Conservation (phyloP, 35 echinoderm and acorn worm genomes). For the Apostichopus parvimensis region DNA sequence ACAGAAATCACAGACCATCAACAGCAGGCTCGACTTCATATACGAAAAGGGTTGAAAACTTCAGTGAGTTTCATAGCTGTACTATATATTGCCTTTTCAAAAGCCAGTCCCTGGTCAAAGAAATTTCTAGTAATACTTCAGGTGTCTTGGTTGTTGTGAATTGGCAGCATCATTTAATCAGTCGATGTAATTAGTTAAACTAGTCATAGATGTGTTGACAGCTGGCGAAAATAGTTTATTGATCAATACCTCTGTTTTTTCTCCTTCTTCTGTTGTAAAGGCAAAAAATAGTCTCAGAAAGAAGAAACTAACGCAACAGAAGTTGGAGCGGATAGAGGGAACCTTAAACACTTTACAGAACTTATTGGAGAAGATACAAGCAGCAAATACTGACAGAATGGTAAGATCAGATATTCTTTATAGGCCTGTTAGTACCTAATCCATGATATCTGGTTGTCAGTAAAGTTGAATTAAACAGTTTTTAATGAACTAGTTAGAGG, state of each 20-base stretch:
- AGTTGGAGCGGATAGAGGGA: slow-evolving; percentile 59
- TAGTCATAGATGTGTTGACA: too few relatives aligned
- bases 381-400: slow-evolving; percentile 84
- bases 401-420: slow-evolving; percentile 38
- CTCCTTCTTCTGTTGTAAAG: slow-evolving; percentile 50
- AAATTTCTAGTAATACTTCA: too few relatives aligned
- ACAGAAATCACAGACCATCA: slow-evolving; percentile 52
- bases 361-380: slow-evolving; percentile 69
- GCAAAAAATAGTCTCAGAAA: slow-evolving; percentile 74
- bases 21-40: slow-evolving; percentile 55
- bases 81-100: too few relatives aligned
- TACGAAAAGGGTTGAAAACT: slow-evolving; percentile 71
- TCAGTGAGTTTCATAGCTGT: slow-evolving; percentile 52
- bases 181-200: too few relatives aligned
- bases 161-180: too few relatives aligned
- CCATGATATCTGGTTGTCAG: too few relatives aligned
- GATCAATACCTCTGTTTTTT: neutral
- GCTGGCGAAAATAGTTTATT: too few relatives aligned
- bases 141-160: too few relatives aligned
- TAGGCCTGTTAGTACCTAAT: too few relatives aligned
- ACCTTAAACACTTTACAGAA: slow-evolving; percentile 69
- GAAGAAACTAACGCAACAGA: slow-evolving; percentile 66
- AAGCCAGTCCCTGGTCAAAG: too few relatives aligned
- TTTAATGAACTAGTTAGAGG: too few relatives aligned
- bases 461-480: too few relatives aligned